Evolutionary conservation across 2,797 vertebrate genomes (phyloP).

Genomic region (Urosaurus nigricauda): DNA sequence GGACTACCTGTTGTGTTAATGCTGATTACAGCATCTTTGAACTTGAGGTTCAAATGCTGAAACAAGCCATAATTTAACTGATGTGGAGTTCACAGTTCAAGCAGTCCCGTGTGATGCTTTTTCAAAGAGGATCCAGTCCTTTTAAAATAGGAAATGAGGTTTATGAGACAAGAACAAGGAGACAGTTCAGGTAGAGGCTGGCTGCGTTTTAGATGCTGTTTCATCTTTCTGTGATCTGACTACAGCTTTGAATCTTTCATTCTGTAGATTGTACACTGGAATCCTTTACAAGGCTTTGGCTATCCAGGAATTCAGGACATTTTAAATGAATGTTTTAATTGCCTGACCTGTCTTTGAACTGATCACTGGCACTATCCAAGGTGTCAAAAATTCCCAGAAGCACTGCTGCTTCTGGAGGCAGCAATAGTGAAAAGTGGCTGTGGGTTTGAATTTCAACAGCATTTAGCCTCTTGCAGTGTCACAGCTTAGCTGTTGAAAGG

Average conservation of each 20-base stretch:
- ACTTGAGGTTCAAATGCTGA: conserved; percentile 1
- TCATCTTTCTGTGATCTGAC: conserved; percentile 5
- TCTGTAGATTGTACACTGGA: background rate
- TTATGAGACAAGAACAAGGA: background rate
- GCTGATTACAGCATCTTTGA: background rate
- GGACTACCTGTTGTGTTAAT: background rate
- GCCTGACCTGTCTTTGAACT: conserved; percentile 34
- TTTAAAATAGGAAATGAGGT: background rate
- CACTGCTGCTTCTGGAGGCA: background rate
- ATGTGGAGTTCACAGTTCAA: conserved; percentile 6
- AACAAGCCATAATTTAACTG: background rate
- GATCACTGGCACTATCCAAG: conserved; percentile 25
- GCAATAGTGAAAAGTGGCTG: background rate
- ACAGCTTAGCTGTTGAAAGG: conserved; percentile 47
- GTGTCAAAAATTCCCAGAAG: conserved; percentile 37
- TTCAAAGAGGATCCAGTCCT: background rate
- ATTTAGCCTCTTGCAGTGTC: conserved; percentile 37
- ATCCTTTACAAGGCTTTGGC: background rate
- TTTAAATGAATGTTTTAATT: conserved; percentile 31
- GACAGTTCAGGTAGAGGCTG: background rate
- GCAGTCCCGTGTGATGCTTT: background rate
- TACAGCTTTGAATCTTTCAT: background rate
- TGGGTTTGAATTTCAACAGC: conserved; percentile 30
- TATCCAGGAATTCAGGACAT: background rate
- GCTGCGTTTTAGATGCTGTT: background rate